Base-by-base conservation (phyloP, 2,113 vertebrate species). In the Aspiorhynchus laticeps region DNA sequence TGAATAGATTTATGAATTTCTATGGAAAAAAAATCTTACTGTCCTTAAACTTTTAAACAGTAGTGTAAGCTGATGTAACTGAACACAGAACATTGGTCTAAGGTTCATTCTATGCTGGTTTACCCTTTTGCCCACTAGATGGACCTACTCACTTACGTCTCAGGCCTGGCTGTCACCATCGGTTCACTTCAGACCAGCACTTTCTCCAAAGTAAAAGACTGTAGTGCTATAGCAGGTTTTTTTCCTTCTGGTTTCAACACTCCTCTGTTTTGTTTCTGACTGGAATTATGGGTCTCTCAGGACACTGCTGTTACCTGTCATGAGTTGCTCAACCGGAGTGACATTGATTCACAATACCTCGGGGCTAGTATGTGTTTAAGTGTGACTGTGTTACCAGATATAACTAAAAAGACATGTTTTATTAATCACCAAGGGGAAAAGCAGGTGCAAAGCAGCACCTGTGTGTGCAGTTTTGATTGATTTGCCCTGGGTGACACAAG, bases 341-440 rank as follows among this genome's bases (percentile, higher is more conserved):
- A 77, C 43, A 51, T 28, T 77, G 74, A 48, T 28, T n/a, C 74
- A 77, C 74, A 51, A 15, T 77, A 41, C 36, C 73, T 43, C 24
- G 36, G 41, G 73, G 73, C 73, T n/a, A 71, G 67, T 36, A 7
- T 33, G 7, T 46, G 5, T 69, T 21, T 28, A 69, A 28, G 65
- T 76, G 41, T 76, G 73, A 71, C 33, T 75, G 41, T 76, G 41
- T 76, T 46, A 12, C 21, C 10, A 26, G 41, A 76, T 69, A 33
- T 73, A 12, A 26, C 26, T 28, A 48, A 77, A 43, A 28, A 48
- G n/a, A 7, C 12, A 77, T 51, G 43, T 77, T 77, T 77, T 77
- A 77, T 77, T 77, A 28, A 77, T 48, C 24, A 28, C 74, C 24
- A 28, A 48, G n/a, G n/a, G 33, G 36, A 24, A 48, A 48, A 76